Conservation (phyloP, 2,113 vertebrate genomes). For the Neolamprologus sp. region DNA sequence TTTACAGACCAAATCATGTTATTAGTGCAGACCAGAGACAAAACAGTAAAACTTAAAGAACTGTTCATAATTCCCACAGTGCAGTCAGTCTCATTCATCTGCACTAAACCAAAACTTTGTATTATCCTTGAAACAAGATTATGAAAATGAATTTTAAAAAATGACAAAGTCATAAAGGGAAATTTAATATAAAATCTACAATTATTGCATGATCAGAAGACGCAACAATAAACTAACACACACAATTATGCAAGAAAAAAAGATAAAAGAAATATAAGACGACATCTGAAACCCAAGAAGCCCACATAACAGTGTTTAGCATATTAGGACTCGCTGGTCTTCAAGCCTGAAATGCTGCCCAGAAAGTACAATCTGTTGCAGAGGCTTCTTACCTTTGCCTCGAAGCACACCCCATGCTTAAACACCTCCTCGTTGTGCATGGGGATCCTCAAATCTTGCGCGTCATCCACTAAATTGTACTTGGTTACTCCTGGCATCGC, state of each 20-base stretch:
- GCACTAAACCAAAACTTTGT: neutral
- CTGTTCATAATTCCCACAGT: neutral
- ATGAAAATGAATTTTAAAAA: neutral
- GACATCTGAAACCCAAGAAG: neutral
- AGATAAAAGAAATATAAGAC: fast-evolving
- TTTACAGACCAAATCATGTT: neutral
- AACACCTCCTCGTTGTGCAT: slow-evolving; percentile 94
- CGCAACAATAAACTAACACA: neutral
- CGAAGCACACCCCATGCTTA: slow-evolving; percentile 89
- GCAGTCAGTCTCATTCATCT: neutral
- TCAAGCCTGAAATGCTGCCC: neutral
- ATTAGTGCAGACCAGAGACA: neutral
- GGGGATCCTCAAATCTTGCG: slow-evolving; percentile 85
- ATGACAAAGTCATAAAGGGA: neutral
- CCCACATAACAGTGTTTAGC: neutral
- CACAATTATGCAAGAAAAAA: neutral
- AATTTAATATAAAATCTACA: neutral
- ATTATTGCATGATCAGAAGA: neutral
- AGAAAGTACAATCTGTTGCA: slow-evolving; percentile 15
- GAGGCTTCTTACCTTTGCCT: slow-evolving; percentile 83
- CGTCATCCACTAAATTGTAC: slow-evolving; percentile 92
- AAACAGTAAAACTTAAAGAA: neutral
- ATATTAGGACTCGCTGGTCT: neutral
- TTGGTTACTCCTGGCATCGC: slow-evolving; percentile 90
- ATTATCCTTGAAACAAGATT: neutral